These are phyloP conservation scores for Drosophila mojavensis DNA, from an alignment of 1,140 invertebrate species.

Conservation along the genomic window DNA sequence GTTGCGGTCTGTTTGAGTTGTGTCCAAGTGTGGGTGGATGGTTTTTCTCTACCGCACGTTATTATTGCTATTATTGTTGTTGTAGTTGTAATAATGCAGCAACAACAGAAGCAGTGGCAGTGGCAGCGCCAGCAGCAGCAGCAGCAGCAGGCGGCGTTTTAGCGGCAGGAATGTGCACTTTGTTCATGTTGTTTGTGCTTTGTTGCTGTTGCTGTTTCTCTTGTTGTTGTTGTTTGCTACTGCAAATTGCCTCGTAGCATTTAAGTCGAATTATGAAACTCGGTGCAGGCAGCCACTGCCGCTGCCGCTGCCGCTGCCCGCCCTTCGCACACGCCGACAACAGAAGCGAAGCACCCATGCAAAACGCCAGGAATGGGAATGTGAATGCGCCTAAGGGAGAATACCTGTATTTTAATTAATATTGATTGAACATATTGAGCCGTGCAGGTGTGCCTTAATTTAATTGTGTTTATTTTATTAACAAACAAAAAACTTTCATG, in stretches of 20 bases:
- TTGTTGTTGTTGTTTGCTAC: conserved; percentile 33
- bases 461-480: conserved; percentile 16
- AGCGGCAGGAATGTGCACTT: conserved; percentile 72
- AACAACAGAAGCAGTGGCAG: conserved; percentile 24
- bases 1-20: conserved; percentile 19
- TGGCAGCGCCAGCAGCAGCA: conserved; percentile 11
- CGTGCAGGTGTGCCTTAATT: conserved; percentile 45
- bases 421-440: conserved; percentile 71
- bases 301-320: neutral
- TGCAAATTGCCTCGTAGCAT: conserved; percentile 78
- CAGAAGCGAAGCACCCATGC: conserved; percentile 44
- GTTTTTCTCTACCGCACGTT: conserved; percentile 61
- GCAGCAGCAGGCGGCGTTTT: conserved; percentile 64
- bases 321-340: neutral
- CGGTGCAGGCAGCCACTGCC: conserved; percentile 16
- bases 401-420: conserved; percentile 80
- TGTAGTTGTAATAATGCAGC: conserved; percentile 41
- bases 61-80: conserved; percentile 45
- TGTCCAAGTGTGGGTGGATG: conserved; percentile 44
- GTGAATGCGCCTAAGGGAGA: conserved; percentile 54
- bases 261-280: conserved; percentile 80
- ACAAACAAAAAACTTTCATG: neutral
- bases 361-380: conserved; percentile 37
- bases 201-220: conserved; percentile 23
- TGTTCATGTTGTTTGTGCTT: conserved; percentile 48